These are phyloP conservation scores for Ligdia adustata DNA, from an alignment of 2,888 invertebrate species.

Conservation along the genomic window DNA sequence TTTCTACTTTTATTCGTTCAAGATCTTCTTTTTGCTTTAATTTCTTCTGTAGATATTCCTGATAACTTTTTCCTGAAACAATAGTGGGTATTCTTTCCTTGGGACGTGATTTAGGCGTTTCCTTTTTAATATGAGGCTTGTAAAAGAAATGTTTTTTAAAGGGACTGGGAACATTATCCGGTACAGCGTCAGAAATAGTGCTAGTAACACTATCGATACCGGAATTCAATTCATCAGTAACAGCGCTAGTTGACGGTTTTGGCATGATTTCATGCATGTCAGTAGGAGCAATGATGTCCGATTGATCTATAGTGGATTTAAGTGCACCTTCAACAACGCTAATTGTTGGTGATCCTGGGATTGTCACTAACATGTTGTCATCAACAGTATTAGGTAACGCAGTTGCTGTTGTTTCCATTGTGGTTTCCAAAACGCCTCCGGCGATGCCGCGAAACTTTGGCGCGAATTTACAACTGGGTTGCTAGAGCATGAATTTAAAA, in stretches of 20 bases:
- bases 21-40: constrained; percentile 29
- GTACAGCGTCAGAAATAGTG: constrained; percentile 26
- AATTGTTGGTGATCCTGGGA: constrained; percentile 28
- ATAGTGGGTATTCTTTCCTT: constrained; percentile 30
- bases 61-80: constrained; percentile 21
- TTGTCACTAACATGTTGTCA: constrained; percentile 27
- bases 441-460: no score
- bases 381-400: constrained; percentile 29
- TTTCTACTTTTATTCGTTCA: constrained; percentile 29
- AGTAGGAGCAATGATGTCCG: constrained; percentile 26
- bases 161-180: constrained; percentile 28
- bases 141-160: constrained; percentile 21
- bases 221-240: constrained; percentile 25
- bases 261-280: constrained; percentile 21
- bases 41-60: constrained; percentile 30
- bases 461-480: no score
- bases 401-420: constrained; percentile 29
- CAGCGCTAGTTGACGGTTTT: constrained; percentile 22
- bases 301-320: constrained; percentile 27
- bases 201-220: constrained; percentile 23
- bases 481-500: no score
- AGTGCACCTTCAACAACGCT: constrained; percentile 26
- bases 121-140: constrained; percentile 8
- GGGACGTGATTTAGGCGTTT: constrained; percentile 24
- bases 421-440: constrained; percentile 31